A percentile compares a stretch with the other conserved stretches of the same genome.
These are phyloP conservation scores for Marronus borbonicus DNA, from an alignment of 2,888 invertebrate species.

Conservation along the genomic window DNA sequence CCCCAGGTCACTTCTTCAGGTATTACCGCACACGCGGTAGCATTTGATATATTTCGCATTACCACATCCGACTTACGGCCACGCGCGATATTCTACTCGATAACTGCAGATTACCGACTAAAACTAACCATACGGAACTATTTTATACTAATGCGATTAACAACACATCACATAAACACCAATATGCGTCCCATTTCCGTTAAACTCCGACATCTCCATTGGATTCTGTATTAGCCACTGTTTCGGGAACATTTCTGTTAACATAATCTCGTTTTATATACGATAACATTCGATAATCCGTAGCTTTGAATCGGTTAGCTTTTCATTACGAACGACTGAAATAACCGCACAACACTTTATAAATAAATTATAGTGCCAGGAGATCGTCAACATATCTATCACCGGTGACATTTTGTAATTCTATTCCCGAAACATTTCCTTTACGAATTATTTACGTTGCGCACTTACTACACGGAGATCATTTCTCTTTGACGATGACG, in stretches of 20 bases:
- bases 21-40: conserved; percentile 85
- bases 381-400: conserved; percentile 35
- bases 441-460: not conserved
- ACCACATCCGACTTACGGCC: conserved; percentile 59
- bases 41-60: conserved; percentile 85
- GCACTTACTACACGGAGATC: not conserved
- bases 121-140: conserved; percentile 20
- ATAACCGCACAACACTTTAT: conserved; percentile 35
- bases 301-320: conserved; percentile 5
- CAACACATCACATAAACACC: conserved; percentile 37
- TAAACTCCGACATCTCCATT: conserved; percentile 16
- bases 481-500: not conserved
- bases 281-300: conserved; percentile 19
- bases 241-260: conserved; percentile 14
- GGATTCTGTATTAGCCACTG: not conserved
- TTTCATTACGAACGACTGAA: conserved; percentile 28
- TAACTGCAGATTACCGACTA: conserved; percentile 23
- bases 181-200: conserved; percentile 32
- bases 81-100: conserved; percentile 31
- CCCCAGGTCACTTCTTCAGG: conserved; percentile 87
- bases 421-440: conserved; percentile 39
- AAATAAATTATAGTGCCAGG: conserved; percentile 32
- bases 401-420: conserved; percentile 41
- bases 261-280: conserved; percentile 30
- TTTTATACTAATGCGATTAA: conserved; percentile 12